phyloP scores from a whole-genome alignment of 2,797 vertebrate species.

The Acrossocheilus wenchowensis region DNA sequence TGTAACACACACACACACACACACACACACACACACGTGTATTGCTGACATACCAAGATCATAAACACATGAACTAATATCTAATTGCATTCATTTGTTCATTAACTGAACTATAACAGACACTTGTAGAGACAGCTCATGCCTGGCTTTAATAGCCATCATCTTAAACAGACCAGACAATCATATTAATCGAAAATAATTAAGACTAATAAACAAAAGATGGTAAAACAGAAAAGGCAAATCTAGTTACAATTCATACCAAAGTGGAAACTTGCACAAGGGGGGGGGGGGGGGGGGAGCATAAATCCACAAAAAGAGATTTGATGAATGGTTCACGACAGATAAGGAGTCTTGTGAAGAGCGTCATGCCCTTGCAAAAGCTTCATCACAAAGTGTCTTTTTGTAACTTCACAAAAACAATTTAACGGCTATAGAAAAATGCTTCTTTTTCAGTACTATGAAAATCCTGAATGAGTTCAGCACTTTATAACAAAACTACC shows the following conservation, averaged over 20 bases:
- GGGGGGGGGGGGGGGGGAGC: too few relatives aligned
- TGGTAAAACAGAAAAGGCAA: neutral
- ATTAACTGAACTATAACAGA: neutral
- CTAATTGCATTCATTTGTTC: neutral
- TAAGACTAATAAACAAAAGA: neutral
- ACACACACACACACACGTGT: too few relatives aligned
- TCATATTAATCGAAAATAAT: conserved; percentile 9
- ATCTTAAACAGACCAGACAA: neutral
- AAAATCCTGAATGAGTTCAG: conserved; percentile 43
- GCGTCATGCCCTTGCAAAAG: conserved; percentile 40
- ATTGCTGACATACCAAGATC: too few relatives aligned
- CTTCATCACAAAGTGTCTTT: conserved; percentile 39
- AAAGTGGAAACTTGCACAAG: neutral
- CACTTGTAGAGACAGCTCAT: neutral
- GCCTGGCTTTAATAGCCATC: neutral
- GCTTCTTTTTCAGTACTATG: conserved; percentile 39
- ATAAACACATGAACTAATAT: neutral
- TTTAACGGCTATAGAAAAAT: conserved; percentile 42
- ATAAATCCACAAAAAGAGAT: neutral
- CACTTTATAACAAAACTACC: conserved; percentile 32
- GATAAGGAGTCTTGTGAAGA: conserved; percentile 48
- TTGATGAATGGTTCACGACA: conserved; percentile 12
- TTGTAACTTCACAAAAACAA: conserved; percentile 47
- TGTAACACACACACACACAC: too few relatives aligned
- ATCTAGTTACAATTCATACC: neutral